phyloP scores from a whole-genome alignment of 2,888 invertebrate species.

The Mycalesis mineus region DNA sequence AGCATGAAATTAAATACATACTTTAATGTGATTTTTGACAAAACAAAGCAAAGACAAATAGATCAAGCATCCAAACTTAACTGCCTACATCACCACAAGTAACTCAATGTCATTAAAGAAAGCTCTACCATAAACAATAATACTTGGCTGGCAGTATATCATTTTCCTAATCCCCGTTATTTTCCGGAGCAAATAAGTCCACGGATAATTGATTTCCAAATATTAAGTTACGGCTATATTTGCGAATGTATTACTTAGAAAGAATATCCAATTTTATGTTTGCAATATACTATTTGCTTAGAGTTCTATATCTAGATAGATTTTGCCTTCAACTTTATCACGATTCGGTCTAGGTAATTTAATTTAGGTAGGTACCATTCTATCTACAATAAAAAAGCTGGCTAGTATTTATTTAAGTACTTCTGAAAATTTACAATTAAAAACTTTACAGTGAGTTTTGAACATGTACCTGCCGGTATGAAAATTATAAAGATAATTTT shows the following conservation, averaged over 20 bases:
- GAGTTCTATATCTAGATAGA: neutral
- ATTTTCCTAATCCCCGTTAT: constrained; percentile 55
- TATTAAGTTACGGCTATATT: constrained; percentile 58
- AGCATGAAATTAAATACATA: too few relatives aligned
- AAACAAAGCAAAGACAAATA: neutral
- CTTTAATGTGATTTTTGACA: too few relatives aligned
- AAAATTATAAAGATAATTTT: too few relatives aligned
- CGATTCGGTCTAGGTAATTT: too few relatives aligned
- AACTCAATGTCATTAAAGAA: constrained; percentile 5
- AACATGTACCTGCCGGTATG: too few relatives aligned
- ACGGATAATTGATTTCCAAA: constrained; percentile 70
- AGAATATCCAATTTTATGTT: constrained; percentile 19
- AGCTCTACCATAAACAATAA: constrained; percentile 27
- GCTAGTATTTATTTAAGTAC: too few relatives aligned
- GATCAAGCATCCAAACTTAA: neutral
- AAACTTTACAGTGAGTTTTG: too few relatives aligned
- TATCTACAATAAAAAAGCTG: too few relatives aligned
- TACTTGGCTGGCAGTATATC: constrained; percentile 37
- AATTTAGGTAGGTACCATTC: too few relatives aligned
- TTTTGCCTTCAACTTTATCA: too few relatives aligned
- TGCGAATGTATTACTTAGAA: constrained; percentile 17
- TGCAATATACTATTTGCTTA: constrained; percentile 11
- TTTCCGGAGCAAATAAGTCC: constrained; percentile 57
- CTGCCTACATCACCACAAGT: neutral
- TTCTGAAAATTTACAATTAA: too few relatives aligned